These are phyloP conservation scores for Polyommatus icarus DNA, from an alignment of 2,888 invertebrate genomes.

Conservation along the genomic window DNA sequence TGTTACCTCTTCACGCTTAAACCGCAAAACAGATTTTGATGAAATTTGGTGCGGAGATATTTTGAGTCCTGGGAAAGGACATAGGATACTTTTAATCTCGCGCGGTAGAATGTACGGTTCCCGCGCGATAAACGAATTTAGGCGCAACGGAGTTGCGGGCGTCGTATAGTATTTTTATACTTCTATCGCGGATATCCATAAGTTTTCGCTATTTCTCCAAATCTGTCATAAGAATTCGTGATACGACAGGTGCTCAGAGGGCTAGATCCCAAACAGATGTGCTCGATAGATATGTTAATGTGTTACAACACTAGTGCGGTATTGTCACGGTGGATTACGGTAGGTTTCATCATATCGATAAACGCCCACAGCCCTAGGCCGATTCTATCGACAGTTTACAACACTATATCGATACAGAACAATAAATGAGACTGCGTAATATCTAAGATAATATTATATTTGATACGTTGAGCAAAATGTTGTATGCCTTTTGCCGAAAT, in stretches of 20 bases:
- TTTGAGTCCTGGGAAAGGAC: too few species aligned
- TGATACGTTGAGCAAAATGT: too few species aligned
- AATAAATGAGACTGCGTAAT: not conserved
- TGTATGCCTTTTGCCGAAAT: too few species aligned
- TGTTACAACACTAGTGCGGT: constrained; percentile 23
- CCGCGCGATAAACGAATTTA: too few species aligned
- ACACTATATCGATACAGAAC: constrained; percentile 12
- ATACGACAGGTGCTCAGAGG: not conserved
- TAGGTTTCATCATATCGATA: not conserved
- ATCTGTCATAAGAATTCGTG: not conserved
- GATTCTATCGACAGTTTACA: constrained; percentile 16
- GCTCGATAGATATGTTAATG: constrained; percentile 15
- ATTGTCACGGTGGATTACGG: constrained; percentile 12
- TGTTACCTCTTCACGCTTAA: too few species aligned
- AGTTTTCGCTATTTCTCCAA: not conserved
- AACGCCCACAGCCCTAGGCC: constrained; percentile 13
- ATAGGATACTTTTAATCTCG: too few species aligned
- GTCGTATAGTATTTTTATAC: too few species aligned
- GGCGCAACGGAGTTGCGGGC: too few species aligned
- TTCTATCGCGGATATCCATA: too few species aligned
- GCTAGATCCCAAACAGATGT: not conserved
- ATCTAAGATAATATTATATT: not conserved
- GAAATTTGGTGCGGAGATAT: too few species aligned
- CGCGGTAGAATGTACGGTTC: too few species aligned
- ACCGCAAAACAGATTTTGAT: too few species aligned